Conservation (phyloP, 1,140 invertebrate species). For the Aphelinus atriplicis region DNA sequence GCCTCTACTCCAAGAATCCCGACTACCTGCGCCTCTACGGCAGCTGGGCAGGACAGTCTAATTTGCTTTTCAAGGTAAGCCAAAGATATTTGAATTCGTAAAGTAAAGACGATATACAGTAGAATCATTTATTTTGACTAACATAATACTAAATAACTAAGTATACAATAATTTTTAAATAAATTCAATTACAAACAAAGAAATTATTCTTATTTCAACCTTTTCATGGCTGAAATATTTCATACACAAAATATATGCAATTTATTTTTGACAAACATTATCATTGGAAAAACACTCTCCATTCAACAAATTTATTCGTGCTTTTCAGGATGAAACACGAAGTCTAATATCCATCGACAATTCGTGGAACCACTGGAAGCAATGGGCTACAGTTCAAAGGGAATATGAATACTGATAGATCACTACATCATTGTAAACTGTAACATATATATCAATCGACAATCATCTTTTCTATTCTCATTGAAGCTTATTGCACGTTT, state of each 20-base stretch:
- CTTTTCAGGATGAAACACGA: slow-evolving; percentile 50
- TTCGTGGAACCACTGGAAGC: slow-evolving; percentile 50
- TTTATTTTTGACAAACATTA: too few species aligned
- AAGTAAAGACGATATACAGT: not conserved
- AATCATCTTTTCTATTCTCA: slow-evolving; percentile 4
- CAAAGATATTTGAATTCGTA: not conserved
- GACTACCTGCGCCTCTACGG: slow-evolving; percentile 67
- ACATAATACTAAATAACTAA: too few species aligned
- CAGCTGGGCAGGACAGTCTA: slow-evolving; percentile 60
- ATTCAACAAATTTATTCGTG: slow-evolving; percentile 46
- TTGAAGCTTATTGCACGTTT: slow-evolving; percentile 23
- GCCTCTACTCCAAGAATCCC: slow-evolving; percentile 60
- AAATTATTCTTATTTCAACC: slow-evolving; percentile 17
- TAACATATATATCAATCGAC: not conserved
- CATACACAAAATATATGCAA: not conserved
- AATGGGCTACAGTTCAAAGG: slow-evolving; percentile 45
- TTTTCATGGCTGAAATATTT: not conserved
- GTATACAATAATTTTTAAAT: too few species aligned
- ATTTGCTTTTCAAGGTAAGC: slow-evolving; percentile 68
- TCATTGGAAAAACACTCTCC: too few species aligned
- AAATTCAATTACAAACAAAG: not conserved
- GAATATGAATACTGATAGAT: slow-evolving; percentile 30
- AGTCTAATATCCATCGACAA: slow-evolving; percentile 49
- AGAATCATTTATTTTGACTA: too few species aligned
- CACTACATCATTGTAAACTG: not conserved